phyloP scores from a whole-genome alignment of 2,113 vertebrate genomes.

The Numenius arquata region DNA sequence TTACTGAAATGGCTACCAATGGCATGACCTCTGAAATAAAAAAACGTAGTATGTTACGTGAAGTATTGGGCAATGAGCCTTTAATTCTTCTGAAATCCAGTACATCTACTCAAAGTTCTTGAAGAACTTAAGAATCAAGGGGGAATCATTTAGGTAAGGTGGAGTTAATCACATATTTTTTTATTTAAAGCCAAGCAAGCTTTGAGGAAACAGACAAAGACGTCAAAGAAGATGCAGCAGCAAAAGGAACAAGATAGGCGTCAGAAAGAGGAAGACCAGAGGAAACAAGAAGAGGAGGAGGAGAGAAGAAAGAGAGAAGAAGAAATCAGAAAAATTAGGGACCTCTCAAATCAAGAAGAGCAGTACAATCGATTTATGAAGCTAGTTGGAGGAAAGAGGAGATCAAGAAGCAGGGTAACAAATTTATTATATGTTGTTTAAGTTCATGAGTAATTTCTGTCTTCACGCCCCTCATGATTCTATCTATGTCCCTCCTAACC shows the following conservation, averaged over 20 bases:
- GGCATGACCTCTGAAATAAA: not conserved
- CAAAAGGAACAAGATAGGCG: slow-evolving; percentile 85
- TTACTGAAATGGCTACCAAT: not conserved
- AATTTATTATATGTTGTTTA: not conserved
- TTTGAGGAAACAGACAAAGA: slow-evolving; percentile 86
- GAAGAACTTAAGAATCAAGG: not conserved
- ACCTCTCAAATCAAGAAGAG: slow-evolving; percentile 97
- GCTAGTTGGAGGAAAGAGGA: slow-evolving; percentile 87
- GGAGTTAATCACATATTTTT: not conserved
- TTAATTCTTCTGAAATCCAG: not conserved
- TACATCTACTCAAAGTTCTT: not conserved
- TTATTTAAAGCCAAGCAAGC: slow-evolving; percentile 80
- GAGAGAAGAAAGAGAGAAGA: slow-evolving; percentile 93
- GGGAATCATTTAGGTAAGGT: not conserved
- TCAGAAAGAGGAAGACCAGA: slow-evolving; percentile 82
- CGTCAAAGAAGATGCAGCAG: slow-evolving; percentile 89
- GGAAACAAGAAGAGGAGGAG: slow-evolving; percentile 83
- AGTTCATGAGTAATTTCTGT: not conserved
- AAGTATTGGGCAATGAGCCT: not conserved
- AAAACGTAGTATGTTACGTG: not conserved
- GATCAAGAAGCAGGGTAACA: slow-evolving; percentile 82
- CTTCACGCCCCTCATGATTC: not conserved
- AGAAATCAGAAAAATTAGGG: slow-evolving; percentile 92
- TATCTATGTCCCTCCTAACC: not conserved
- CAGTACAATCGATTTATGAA: slow-evolving; percentile 99